Conservation (phyloP, 2,797 vertebrate genomes). For the Limosa lapponica region DNA sequence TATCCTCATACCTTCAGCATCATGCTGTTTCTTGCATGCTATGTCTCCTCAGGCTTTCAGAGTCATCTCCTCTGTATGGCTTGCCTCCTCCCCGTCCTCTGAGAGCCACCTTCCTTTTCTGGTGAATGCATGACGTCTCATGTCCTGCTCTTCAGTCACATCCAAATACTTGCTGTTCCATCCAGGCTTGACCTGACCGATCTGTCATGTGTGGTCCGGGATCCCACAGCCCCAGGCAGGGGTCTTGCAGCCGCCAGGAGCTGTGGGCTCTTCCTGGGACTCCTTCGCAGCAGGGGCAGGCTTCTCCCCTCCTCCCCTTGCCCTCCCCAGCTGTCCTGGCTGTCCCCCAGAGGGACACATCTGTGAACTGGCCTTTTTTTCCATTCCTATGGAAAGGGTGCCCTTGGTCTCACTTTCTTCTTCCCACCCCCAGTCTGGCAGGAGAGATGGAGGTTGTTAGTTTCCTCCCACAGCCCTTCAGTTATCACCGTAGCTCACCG, state of each 20-base stretch:
- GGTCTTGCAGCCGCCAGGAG: fast-evolving
- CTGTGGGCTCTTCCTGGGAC: not conserved
- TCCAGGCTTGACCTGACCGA: not conserved
- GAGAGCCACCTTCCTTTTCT: not conserved
- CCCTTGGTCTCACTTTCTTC: not conserved
- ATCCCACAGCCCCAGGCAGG: not conserved
- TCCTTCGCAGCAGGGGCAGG: not conserved
- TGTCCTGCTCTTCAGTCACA: not conserved
- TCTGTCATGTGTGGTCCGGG: fast-evolving
- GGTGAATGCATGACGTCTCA: not conserved
- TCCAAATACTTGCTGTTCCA: not conserved
- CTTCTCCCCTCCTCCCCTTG: not conserved
- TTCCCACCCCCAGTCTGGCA: fast-evolving
- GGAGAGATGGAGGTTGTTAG: not conserved
- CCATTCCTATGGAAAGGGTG: not conserved
- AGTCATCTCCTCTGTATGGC: fast-evolving
- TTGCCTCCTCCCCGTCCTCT: not conserved
- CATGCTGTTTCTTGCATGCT: not conserved
- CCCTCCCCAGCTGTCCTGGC: not conserved
- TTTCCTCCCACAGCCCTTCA: not conserved
- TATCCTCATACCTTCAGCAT: not conserved
- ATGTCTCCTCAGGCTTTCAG: not conserved
- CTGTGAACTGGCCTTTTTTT: not conserved
- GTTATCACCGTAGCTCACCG: not conserved
- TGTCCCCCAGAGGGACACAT: not conserved